Evolutionary conservation across 1,140 invertebrate genomes (phyloP).

Genomic region (Trichonephila clavata): DNA sequence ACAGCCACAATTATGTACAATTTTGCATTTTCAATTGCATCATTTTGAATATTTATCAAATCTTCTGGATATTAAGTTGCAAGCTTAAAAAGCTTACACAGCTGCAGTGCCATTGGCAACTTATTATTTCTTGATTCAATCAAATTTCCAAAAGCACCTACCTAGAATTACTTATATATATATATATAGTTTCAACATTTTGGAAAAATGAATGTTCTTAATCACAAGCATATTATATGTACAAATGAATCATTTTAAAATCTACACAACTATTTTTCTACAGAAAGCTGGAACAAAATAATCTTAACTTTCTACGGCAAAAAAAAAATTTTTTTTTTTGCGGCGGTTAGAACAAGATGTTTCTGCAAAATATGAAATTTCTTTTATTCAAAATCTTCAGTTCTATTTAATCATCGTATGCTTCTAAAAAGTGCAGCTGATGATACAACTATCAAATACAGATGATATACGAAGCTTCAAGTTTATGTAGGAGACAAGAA

Average conservation of each 20-base stretch:
- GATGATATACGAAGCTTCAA: slow-evolving; percentile 19
- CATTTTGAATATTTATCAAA: slow-evolving; percentile 54
- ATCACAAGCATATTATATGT: slow-evolving; percentile 71
- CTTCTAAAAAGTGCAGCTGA: slow-evolving; percentile 62
- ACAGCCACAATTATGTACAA: slow-evolving; percentile 74
- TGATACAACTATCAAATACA: slow-evolving; percentile 30
- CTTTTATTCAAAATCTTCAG: not conserved
- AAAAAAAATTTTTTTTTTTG: not conserved
- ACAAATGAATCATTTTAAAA: slow-evolving; percentile 63
- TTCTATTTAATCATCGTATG: not conserved
- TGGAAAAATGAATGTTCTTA: slow-evolving; percentile 24
- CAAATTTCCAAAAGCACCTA: slow-evolving; percentile 61
- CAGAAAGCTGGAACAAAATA: slow-evolving; percentile 64
- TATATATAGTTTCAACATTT: slow-evolving; percentile 26
- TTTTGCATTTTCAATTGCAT: slow-evolving; percentile 66
- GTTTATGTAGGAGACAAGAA: not conserved
- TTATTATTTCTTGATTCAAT: slow-evolving; percentile 2
- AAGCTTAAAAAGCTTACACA: slow-evolving; percentile 54
- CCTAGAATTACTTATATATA: slow-evolving; percentile 68
- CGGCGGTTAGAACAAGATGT: not conserved
- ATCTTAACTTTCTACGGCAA: slow-evolving; percentile 35
- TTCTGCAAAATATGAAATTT: slow-evolving; percentile 60
- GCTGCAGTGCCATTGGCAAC: slow-evolving; percentile 42
- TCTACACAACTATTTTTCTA: slow-evolving; percentile 61
- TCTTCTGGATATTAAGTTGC: slow-evolving; percentile 14